Evolutionary conservation across 1,140 invertebrate genomes (phyloP), one percentile per base, ranked within the genome.

Genomic region (Macrocentrus cingulum): DNA sequence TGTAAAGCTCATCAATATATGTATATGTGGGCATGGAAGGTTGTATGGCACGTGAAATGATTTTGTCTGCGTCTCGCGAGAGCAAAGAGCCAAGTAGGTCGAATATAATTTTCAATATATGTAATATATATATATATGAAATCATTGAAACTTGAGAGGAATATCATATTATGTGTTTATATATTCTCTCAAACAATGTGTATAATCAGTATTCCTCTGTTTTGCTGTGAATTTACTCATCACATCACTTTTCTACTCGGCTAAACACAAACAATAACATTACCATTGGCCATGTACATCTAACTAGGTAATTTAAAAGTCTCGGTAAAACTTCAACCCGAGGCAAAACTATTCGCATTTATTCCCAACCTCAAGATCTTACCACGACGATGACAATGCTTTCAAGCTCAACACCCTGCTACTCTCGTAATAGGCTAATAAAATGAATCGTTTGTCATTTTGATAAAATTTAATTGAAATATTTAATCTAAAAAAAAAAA

Each of bases 211-310:
- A 39, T 13, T 11, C 13, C 36, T n/a, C 36, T 39, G 3, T n/a
- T n/a, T 11, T 39, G 36, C 11, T 4, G 3, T 39, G 7, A n/a
- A 15, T 39, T 39, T 13, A 39, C 7, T 8, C 7, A 13, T 29
- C 36, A 13, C 36, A 39, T 39, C 62, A 65, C 61, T 68, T 67
- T 71, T 71, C 66, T 71, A 65, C 67, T 63, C 55, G 51, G 64
- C 63, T 71, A 68, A 67, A 68, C 65, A 60, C 60, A 59, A 68
- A 65, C 63, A 66, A 64, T 52, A 65, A 15, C 11, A 39, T n/a
- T 39, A 13, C 36, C 36, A 39, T 39, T 39, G 36, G 25, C 25
- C n/a, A n/a, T n/a, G n/a, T n/a, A n/a, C n/a, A n/a, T n/a, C 11
- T 34, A 34, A 34, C 6, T 34, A 7, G 29, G 6, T 34, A 11